Percentiles rank a stretch among this genome's conserved stretches.
These are phyloP conservation scores for Physeter macrocephalus DNA, from an alignment of 2,113 vertebrate genomes.

Conservation along the genomic window DNA sequence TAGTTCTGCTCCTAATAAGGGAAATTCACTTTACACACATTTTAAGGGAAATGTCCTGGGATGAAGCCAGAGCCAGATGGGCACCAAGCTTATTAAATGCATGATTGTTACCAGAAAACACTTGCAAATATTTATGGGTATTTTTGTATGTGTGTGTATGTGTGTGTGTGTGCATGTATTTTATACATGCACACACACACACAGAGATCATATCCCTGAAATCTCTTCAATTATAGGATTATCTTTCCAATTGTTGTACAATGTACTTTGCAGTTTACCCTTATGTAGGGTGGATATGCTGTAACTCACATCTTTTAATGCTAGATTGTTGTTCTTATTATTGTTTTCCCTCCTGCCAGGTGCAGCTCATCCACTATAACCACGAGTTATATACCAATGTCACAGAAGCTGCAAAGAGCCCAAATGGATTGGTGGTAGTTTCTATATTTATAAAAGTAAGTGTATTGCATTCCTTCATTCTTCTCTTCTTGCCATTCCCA, in stretches of 20 bases:
- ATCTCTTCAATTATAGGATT: neutral
- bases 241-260: neutral
- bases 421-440: constrained; percentile 97
- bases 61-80: constrained; percentile 66
- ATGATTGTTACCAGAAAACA: constrained; percentile 30
- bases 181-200: neutral
- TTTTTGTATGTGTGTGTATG: neutral
- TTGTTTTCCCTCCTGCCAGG: constrained; percentile 79
- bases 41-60: constrained; percentile 34
- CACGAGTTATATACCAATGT: constrained; percentile 98
- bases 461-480: neutral
- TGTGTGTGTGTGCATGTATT: neutral
- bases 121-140: neutral
- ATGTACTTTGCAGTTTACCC: neutral
- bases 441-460: constrained; percentile 99
- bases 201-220: neutral
- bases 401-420: constrained; percentile 98
- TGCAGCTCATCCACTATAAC: constrained; percentile 99
- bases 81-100: constrained; percentile 61
- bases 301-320: neutral
- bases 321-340: constrained; percentile 6
- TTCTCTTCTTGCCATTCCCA: neutral
- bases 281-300: no score
- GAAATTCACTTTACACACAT: constrained; percentile 55
- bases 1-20: neutral